Base-by-base conservation (phyloP, 2,797 vertebrate species). In the Sebastes steindachneri region DNA sequence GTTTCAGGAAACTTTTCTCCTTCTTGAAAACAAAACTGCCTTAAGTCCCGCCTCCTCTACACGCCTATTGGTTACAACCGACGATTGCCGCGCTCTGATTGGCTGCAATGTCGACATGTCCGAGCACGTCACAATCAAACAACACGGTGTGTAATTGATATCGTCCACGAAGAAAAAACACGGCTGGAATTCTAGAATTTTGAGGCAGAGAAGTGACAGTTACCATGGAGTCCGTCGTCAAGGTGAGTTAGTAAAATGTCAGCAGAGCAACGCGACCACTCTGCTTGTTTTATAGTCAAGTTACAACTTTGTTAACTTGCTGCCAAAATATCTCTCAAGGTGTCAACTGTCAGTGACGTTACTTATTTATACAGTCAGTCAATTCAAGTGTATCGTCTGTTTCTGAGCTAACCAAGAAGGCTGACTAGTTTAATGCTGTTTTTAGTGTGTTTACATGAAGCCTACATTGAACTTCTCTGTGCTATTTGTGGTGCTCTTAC, bases 1-100 rank as follows among this genome's bases (percentile, higher is more conserved):
- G 93, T 96, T 95, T 95, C 95, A 95, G 89, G 89, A 95, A 96
- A 95, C 91, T 82, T 91, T 92, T 60, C 53, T 21, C 23, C 67
- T 45, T 19, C 11, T 28, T 28, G 41, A 81, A 92, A 92, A 83
- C 86, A 73, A 75, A 82, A 59, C 81, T 48, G 7, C 29, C 14
- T 2, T 2, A 73, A 7, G 37, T 53, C 91, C 93, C 92, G 88
- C 95, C 95, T 58, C 8, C 2, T 60, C 11, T 29, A 0, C 2
- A 0, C 25, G 3, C 5, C 69, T 3, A 95, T 95, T 96, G 92
- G 94, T 11, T 62, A 14, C 0, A 2, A 0, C 2, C 0, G 3
- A 64, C 10, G 10, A 4, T 0, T 1, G 0, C 28, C 2, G 68
- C 9, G 9, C 31, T 85, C 14, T 77, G 75, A 94, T 95, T 92